Conservation (phyloP, 2,797 vertebrate genomes). For the Phylloscopus collybita region DNA sequence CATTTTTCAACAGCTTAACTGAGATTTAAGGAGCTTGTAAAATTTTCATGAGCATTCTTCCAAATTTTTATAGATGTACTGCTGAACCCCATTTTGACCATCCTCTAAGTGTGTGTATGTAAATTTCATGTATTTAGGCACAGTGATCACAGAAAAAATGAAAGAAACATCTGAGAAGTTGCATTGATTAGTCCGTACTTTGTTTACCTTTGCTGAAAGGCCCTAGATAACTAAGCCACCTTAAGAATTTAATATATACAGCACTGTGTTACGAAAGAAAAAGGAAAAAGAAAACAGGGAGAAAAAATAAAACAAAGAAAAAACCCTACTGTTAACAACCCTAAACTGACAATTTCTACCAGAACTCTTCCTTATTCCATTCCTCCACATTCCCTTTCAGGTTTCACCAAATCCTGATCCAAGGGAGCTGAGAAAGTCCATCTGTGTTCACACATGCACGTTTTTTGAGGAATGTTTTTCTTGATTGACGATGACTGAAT, state of each 20-base stretch:
- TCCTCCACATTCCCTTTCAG: neutral
- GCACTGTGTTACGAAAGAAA: neutral
- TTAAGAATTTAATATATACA: neutral
- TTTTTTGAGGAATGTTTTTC: neutral
- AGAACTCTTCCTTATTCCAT: neutral
- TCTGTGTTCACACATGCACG: rapidly evolving
- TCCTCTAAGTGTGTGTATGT: neutral
- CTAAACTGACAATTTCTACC: neutral
- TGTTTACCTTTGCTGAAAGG: neutral
- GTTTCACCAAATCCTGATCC: neutral
- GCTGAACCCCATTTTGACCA: neutral
- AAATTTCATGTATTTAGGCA: neutral
- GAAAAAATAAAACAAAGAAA: neutral
- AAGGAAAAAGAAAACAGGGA: rapidly evolving
- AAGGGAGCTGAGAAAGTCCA: neutral
- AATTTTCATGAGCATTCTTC: neutral
- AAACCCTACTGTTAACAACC: neutral
- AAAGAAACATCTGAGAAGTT: neutral
- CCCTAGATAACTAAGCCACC: neutral
- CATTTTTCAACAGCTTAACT: neutral
- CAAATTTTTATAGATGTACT: neutral
- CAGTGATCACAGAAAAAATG: neutral
- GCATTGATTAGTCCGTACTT: neutral
- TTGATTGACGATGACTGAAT: neutral
- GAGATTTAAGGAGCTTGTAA: neutral